Conservation (phyloP, 1,140 invertebrate species). For the Zaprionus inermis region DNA sequence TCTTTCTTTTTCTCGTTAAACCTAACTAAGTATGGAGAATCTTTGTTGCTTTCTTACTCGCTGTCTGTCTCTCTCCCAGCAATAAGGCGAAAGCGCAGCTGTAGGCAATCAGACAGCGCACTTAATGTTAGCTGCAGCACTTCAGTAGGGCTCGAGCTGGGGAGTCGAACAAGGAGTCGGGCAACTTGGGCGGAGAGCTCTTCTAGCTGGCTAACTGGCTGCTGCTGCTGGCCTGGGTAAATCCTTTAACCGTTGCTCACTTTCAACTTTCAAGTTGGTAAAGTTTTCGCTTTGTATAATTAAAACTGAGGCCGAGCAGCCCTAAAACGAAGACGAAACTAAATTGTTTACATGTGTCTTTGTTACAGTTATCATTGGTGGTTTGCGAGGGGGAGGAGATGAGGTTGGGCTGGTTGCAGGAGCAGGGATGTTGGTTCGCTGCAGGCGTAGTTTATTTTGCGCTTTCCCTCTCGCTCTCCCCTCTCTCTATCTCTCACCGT, state of each 20-base stretch:
- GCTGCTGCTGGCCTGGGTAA: conserved; percentile 5
- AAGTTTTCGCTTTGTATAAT: conserved; percentile 80
- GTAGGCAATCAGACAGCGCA: conserved; percentile 17
- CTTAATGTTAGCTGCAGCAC: neutral
- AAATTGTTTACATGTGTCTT: conserved; percentile 81
- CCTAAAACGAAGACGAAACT: conserved; percentile 55
- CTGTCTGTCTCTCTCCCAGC: neutral
- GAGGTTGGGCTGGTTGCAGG: too few species aligned
- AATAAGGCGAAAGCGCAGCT: conserved; percentile 5
- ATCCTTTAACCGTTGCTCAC: conserved; percentile 46
- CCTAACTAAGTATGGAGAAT: too few species aligned
- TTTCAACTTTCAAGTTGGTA: conserved; percentile 48
- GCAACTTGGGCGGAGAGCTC: neutral
- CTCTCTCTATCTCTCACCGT: conserved; percentile 15
- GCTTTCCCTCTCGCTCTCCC: neutral
- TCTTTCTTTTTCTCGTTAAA: neutral
- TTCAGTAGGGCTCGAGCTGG: too few species aligned
- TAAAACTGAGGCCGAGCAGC: conserved; percentile 63
- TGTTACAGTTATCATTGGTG: conserved; percentile 75
- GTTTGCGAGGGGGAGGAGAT: conserved; percentile 5
- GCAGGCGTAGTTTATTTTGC: conserved; percentile 31
- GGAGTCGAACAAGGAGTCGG: neutral
- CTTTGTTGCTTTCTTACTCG: neutral
- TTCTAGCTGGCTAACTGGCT: conserved; percentile 8
- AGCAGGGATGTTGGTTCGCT: conserved; percentile 6